phyloP scores from a whole-genome alignment of 2,113 vertebrate genomes.

The Actenoides lindsayi region DNA sequence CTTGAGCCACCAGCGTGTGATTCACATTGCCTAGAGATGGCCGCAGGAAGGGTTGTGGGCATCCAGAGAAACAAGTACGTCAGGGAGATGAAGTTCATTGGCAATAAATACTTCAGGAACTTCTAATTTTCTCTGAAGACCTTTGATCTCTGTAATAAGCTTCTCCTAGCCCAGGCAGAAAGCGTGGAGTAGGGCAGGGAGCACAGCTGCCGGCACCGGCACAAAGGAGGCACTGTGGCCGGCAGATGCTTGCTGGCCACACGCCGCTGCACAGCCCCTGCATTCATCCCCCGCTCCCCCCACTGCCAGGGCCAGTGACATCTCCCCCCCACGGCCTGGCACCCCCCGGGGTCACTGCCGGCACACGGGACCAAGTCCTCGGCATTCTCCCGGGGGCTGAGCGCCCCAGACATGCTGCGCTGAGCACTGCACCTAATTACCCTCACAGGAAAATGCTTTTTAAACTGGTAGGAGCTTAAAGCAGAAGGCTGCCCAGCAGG shows the following conservation, averaged over 20 bases:
- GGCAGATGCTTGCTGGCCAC: neutral
- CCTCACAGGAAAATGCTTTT: neutral
- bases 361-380: accelerated
- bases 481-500: neutral
- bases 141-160: neutral
- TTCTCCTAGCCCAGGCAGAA: neutral
- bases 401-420: accelerated
- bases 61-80: neutral
- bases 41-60: accelerated
- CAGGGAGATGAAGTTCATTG: neutral
- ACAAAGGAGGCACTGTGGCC: constrained; percentile 19
- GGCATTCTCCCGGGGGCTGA: neutral
- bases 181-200: neutral
- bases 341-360: neutral
- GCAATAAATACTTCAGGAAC: neutral
- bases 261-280: neutral
- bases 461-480: neutral
- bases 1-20: accelerated
- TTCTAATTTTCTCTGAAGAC: neutral
- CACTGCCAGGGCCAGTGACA: neutral
- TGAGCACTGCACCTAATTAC: neutral
- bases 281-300: neutral
- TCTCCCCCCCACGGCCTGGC: neutral
- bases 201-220: accelerated
- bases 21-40: neutral